Conservation (phyloP, 2,113 vertebrate species). For the Aix galericulata region DNA sequence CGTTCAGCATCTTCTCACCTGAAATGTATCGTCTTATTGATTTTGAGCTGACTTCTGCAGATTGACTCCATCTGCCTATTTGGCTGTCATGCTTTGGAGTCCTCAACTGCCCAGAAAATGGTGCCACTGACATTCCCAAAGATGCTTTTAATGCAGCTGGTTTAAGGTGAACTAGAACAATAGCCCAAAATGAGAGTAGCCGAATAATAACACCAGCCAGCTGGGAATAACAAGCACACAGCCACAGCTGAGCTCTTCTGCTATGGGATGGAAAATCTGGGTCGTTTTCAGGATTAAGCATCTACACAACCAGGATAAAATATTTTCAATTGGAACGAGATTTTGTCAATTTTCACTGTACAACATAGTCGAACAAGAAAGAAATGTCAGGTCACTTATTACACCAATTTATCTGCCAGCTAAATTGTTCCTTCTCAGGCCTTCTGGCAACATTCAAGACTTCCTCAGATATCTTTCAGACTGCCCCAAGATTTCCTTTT, state of each 20-base stretch:
- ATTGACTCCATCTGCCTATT: background rate
- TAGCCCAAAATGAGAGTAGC: conserved; percentile 12
- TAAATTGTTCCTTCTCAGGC: conserved; percentile 2
- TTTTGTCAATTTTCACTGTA: conserved; percentile 24
- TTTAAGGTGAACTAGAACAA: conserved; percentile 52
- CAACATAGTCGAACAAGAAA: background rate
- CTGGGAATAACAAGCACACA: conserved; percentile 3
- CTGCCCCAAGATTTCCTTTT: background rate
- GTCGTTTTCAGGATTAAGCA: conserved; percentile 41
- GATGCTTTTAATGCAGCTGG: background rate
- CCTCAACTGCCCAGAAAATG: conserved; percentile 45
- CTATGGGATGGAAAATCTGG: conserved; percentile 2
- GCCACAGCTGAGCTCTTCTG: conserved; percentile 21
- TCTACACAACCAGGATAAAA: background rate
- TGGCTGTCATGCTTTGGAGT: conserved; percentile 22
- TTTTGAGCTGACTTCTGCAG: conserved; percentile 53
- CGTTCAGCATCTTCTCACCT: conserved; percentile 48
- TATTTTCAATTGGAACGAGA: background rate
- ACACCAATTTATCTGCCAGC: conserved; percentile 6
- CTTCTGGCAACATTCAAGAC: background rate
- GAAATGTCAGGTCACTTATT: conserved; percentile 39
- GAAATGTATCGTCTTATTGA: conserved; percentile 45
- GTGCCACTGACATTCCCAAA: background rate
- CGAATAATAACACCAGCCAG: background rate
- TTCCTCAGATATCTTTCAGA: background rate